Percentiles rank a stretch among this genome's conserved stretches.
These are phyloP conservation scores for Lichenostomus cassidix DNA, from an alignment of 2,113 vertebrate genomes.

Conservation along the genomic window DNA sequence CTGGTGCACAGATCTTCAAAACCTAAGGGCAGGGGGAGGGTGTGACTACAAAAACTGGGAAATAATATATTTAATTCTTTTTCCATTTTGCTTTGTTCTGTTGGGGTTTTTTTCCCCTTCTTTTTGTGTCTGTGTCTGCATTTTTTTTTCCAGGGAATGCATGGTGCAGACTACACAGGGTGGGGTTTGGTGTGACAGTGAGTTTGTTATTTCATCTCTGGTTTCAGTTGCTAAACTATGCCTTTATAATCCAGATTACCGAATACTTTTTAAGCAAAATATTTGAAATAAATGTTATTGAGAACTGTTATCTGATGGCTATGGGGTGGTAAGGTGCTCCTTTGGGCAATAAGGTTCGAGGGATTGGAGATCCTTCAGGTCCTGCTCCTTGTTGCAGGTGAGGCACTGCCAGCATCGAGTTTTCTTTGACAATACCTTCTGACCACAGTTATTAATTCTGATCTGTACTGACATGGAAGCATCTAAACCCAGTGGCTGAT, in stretches of 20 bases:
- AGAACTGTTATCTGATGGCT: background rate
- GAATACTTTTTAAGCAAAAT: background rate
- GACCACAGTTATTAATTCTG: background rate
- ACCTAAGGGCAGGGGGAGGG: background rate
- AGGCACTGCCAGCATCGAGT: background rate
- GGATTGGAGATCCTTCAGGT: background rate
- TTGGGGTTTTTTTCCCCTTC: fast-evolving
- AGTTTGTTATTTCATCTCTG: background rate
- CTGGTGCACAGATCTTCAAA: background rate
- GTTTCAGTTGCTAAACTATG: background rate
- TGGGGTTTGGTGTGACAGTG: background rate
- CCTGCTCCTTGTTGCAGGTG: background rate
- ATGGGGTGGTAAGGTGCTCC: background rate
- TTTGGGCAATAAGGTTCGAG: background rate
- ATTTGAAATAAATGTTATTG: background rate
- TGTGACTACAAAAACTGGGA: background rate
- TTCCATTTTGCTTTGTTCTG: background rate
- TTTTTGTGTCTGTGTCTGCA: fast-evolving
- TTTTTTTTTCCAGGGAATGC: background rate
- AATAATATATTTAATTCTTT: background rate
- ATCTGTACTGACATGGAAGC: background rate
- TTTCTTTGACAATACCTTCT: background rate
- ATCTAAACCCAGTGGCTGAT: background rate
- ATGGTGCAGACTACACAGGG: background rate
- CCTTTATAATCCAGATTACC: background rate